Base-by-base conservation (phyloP, 1,140 invertebrate genomes). In the Dreissena polymorpha region DNA sequence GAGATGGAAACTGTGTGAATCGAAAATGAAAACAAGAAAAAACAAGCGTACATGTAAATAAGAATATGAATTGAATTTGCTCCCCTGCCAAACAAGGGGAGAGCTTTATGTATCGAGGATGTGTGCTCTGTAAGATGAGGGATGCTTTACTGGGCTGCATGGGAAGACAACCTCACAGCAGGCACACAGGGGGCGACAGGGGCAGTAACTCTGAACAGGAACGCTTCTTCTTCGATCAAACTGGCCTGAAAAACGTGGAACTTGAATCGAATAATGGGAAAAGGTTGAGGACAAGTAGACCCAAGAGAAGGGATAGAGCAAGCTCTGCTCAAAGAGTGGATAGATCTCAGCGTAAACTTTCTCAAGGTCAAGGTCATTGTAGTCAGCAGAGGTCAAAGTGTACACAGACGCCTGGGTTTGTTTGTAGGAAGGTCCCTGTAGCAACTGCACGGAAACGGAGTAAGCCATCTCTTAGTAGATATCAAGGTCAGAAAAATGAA, bases 71-170 rank as follows among this genome's bases (percentile, higher is more conserved):
- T n/a, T n/a, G n/a, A n/a, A n/a, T n/a, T n/a, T n/a, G n/a, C n/a
- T n/a, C n/a, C n/a, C 3, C 39, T 39, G 39, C 39, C 39, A 39
- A 39, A 39, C 39, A 5, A 39, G 39, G 39, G 8, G 39, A 39
- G 39, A 39, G 39, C 39, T 65, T 25, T 77, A 83, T 83, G 81
- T 68, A 63, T 83, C 72, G 53, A 83, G 68, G 73, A 83, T 83
- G 81, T 57, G 65, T 83, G 29, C 76, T 83, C 21, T 83, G 81
- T 83, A 83, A 83, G 73, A 83, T 83, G 81, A 75, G 68, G 81
- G 81, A 83, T 63, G 81, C 81, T 67, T n/a, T 83, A 21, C 70
- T 83, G 3, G 81, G 64, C 49, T 83, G 81, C 60, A 83, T 83
- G 73, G 81, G 81, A 23, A 68, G 72, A 57, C 64, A 77, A 65